Base-by-base conservation (phyloP, 2,113 vertebrate species). In the Lampris megalopsis region DNA sequence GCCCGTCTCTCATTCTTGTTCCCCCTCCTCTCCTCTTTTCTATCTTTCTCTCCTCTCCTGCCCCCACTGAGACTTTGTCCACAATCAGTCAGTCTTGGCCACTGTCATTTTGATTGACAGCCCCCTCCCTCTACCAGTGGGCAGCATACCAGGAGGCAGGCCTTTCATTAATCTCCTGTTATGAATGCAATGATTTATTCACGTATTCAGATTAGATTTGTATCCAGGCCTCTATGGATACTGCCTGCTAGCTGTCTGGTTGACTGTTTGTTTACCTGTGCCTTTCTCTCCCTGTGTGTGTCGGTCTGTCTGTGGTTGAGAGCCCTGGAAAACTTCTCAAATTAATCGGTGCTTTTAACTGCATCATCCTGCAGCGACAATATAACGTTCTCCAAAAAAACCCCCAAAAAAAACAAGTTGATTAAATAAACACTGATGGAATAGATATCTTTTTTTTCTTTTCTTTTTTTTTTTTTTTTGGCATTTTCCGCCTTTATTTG, bases 101-200 rank as follows among this genome's bases (percentile, higher is more conserved):
- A 77, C 63, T 62, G 71, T 89, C 76, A 67, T 6, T 71, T 35
- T 83, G 86, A 91, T 69, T 77, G 88, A 85, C 90, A 82, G 63
- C 67, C 81, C 75, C 75, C 59, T 85, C 79, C 70, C 63, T 49
- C 71, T 81, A 74, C 68, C 73, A 83, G 77, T 75, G 76, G 82
- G 85, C 80, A 84, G 68, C 72, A 42, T 52, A 75, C 86, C 79
- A 53, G 79, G 83, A 72, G 52, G 68, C 52, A 49, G 63, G 64
- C 43, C 73, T 77, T 81, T 84, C 56, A 77, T 86, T 89, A 83
- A 74, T 80, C 74, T 73, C 69, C 75, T 62, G 65, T 83, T 78
- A 73, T 75, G 58, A 77, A 61, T 36, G 1, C 78, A 70, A 67
- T 77, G 80, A 83, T 79, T 82, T 75, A 77, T 86, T 87, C 70